These are phyloP conservation scores for Acrocyrtus sp. DNA, from an alignment of 2,888 invertebrate species.

Conservation along the genomic window DNA sequence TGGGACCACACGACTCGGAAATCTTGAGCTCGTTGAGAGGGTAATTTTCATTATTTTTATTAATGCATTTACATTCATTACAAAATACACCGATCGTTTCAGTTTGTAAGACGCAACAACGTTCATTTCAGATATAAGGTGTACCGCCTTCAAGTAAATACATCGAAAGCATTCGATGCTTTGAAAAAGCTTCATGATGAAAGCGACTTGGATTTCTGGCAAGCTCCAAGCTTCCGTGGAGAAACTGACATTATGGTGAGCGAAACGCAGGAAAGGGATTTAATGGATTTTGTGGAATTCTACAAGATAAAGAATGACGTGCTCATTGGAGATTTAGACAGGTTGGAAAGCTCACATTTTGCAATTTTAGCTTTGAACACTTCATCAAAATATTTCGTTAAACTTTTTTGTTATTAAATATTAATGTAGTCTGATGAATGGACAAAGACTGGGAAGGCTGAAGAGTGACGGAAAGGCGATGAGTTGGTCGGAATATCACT, in stretches of 20 bases:
- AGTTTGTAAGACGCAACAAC: too few relatives aligned
- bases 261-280: conserved; percentile 28
- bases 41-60: background rate
- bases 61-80: too few relatives aligned
- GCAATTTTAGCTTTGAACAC: too few relatives aligned
- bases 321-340: conserved; percentile 23
- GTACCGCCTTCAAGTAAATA: conserved; percentile 20
- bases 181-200: conserved; percentile 32
- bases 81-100: too few relatives aligned
- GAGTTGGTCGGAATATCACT: conserved; percentile 40
- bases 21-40: conserved; percentile 11
- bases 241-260: conserved; percentile 33
- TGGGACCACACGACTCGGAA: conserved; percentile 14
- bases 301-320: conserved; percentile 24
- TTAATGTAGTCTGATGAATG: conserved; percentile 23
- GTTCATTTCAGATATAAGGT: conserved; percentile 18
- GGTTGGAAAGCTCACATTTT: conserved; percentile 3
- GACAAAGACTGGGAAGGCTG: conserved; percentile 22
- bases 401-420: background rate
- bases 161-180: conserved; percentile 24
- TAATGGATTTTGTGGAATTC: conserved; percentile 32
- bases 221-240: conserved; percentile 22
- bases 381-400: too few relatives aligned
- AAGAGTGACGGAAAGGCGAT: conserved; percentile 39
- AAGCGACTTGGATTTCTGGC: conserved; percentile 33